These are phyloP conservation scores for Acropora tenuis DNA, from an alignment of 64 coral and sea anemone species.

Conservation along the genomic window DNA sequence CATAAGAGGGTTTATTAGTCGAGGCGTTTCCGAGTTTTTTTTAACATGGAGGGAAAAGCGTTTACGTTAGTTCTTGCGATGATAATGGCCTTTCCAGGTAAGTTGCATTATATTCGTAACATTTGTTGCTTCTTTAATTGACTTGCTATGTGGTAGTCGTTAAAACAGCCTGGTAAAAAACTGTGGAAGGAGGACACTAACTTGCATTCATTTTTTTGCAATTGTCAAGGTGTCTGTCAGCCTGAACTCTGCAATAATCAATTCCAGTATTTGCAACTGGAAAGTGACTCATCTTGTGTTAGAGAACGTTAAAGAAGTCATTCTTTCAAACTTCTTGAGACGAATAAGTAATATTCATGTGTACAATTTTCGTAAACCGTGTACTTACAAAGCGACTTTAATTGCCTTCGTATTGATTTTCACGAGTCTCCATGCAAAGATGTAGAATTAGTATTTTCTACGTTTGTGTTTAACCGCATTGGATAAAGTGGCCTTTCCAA, in stretches of 20 bases:
- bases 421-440: too few species aligned
- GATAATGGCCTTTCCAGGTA: not conserved
- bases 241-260: not conserved
- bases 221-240: too few species aligned
- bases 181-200: too few species aligned
- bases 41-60: slow-evolving; percentile 1
- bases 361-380: too few species aligned
- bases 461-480: too few species aligned
- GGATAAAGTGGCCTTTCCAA: not conserved
- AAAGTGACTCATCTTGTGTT: not conserved
- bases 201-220: too few species aligned
- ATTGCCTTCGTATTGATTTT: too few species aligned
- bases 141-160: not conserved
- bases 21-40: not conserved
- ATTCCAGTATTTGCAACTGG: not conserved
- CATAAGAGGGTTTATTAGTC: not conserved
- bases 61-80: not conserved
- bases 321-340: not conserved
- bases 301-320: not conserved
- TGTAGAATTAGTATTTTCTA: too few species aligned
- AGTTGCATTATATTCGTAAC: not conserved
- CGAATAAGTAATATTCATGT: too few species aligned
- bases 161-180: too few species aligned
- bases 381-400: too few species aligned
- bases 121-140: not conserved